Evolutionary conservation across 2,888 invertebrate species (phyloP).

Genomic region (Elysia crispata): DNA sequence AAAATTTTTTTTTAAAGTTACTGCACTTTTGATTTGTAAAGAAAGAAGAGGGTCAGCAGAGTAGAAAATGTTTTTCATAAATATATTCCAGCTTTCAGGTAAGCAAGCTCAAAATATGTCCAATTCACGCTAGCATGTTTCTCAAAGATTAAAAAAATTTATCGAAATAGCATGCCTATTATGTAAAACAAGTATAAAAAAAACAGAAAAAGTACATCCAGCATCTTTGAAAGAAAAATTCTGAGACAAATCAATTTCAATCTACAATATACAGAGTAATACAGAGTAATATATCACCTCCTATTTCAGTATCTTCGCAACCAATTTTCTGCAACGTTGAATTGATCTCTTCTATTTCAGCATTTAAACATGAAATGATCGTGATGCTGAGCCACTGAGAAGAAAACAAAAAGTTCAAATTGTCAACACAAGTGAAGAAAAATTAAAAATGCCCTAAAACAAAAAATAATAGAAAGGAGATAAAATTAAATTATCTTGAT

Average conservation of each 20-base stretch:
- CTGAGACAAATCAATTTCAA: no score
- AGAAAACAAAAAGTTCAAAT: conserved; percentile 24
- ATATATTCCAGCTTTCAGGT: no score
- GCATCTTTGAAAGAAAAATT: background rate
- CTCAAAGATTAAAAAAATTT: no score
- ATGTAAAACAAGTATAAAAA: background rate
- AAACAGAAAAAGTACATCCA: background rate
- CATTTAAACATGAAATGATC: conserved; percentile 86
- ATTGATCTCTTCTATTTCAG: conserved; percentile 86
- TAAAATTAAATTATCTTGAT: no score
- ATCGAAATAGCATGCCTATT: no score
- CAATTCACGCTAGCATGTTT: no score
- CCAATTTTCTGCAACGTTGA: conserved; percentile 85
- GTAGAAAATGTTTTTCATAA: background rate
- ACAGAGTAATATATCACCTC: conserved; percentile 79
- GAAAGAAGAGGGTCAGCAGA: no score
- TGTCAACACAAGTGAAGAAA: no score
- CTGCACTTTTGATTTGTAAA: background rate
- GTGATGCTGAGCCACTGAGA: conserved; percentile 91
- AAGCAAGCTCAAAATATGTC: no score
- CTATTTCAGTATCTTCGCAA: conserved; percentile 77
- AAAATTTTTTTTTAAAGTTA: no score
- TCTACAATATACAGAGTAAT: background rate
- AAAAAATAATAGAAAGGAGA: no score
- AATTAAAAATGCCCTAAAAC: no score